These are phyloP conservation scores for Oreochromis niloticus DNA, from an alignment of 2,113 vertebrate species.

Conservation along the genomic window DNA sequence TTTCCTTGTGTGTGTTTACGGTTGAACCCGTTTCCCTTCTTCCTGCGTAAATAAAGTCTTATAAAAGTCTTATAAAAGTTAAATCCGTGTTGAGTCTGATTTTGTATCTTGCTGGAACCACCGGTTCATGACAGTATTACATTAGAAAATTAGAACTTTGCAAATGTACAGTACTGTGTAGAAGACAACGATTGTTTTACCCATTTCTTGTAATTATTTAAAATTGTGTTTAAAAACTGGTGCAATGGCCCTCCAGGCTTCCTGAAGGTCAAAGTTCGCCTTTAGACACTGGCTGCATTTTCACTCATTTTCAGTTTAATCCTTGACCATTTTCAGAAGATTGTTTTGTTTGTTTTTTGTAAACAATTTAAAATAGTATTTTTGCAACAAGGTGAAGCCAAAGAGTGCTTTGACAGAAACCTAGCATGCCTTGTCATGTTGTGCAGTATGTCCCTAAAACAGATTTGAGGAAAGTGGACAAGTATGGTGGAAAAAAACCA, in stretches of 20 bases:
- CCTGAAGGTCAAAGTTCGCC: neutral
- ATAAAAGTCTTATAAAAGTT: too few relatives aligned
- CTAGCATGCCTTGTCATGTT: too few relatives aligned
- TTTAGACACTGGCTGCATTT: neutral
- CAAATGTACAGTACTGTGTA: too few relatives aligned
- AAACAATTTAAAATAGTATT: neutral
- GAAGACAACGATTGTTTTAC: too few relatives aligned
- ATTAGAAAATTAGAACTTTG: too few relatives aligned
- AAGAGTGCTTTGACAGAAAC: neutral
- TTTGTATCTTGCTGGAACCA: neutral
- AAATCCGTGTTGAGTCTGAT: too few relatives aligned
- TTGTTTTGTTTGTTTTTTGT: neutral
- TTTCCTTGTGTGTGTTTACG: too few relatives aligned
- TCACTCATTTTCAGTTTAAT: neutral
- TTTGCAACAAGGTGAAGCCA: neutral
- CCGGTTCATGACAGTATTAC: too few relatives aligned
- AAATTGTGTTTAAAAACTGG: neutral
- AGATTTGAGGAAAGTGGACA: neutral
- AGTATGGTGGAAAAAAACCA: accelerated
- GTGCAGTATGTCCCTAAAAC: neutral
- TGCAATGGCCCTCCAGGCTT: neutral
- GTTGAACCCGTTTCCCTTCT: too few relatives aligned
- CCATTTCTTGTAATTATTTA: neutral
- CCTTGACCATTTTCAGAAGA: neutral
- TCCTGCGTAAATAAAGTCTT: too few relatives aligned